A percentile compares a stretch with the other conserved stretches of the same genome.
Evolutionary conservation across 2,797 vertebrate species (phyloP).

Genomic region (Fistularia commersonii): DNA sequence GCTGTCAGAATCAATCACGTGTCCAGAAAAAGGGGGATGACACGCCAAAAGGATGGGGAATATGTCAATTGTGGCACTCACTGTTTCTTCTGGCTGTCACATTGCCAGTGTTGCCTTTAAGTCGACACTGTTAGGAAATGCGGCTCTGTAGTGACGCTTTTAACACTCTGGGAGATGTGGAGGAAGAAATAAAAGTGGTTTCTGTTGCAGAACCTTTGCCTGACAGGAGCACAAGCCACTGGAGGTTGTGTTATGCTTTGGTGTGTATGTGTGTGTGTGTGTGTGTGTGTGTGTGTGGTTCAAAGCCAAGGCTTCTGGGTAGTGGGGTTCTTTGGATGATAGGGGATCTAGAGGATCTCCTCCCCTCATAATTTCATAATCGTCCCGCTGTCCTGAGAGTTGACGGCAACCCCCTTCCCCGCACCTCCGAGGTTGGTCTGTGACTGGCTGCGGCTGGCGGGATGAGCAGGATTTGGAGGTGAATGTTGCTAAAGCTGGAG

Average conservation of each 20-base stretch:
- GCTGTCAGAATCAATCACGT: constrained; percentile 91
- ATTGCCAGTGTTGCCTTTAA: constrained; percentile 70
- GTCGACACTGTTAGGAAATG: constrained; percentile 64
- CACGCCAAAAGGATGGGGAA: constrained; percentile 79
- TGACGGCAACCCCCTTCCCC: constrained; percentile 46
- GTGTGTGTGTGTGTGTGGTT: constrained; percentile 62
- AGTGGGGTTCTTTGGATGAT: constrained; percentile 59
- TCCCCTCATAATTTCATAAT: constrained; percentile 78
- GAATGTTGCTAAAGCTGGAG: too few species aligned
- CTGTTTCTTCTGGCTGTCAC: constrained; percentile 80
- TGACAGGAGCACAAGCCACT: constrained; percentile 67
- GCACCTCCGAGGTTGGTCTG: constrained; percentile 48
- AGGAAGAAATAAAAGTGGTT: constrained; percentile 31
- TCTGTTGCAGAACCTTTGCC: constrained; percentile 63
- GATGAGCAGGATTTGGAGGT: too few species aligned
- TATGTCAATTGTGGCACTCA: constrained; percentile 74
- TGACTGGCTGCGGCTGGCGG: too few species aligned
- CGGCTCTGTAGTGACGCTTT: constrained; percentile 48
- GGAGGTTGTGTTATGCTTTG: constrained; percentile 67
- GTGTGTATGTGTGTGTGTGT: background rate
- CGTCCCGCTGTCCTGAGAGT: constrained; percentile 51
- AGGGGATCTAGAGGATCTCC: constrained; percentile 54
- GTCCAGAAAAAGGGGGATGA: constrained; percentile 81
- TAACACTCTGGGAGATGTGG: constrained; percentile 56
- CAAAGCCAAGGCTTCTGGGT: constrained; percentile 73